These are phyloP conservation scores for Ischnura elegans DNA, from an alignment of 2,888 invertebrate genomes.

Conservation along the genomic window DNA sequence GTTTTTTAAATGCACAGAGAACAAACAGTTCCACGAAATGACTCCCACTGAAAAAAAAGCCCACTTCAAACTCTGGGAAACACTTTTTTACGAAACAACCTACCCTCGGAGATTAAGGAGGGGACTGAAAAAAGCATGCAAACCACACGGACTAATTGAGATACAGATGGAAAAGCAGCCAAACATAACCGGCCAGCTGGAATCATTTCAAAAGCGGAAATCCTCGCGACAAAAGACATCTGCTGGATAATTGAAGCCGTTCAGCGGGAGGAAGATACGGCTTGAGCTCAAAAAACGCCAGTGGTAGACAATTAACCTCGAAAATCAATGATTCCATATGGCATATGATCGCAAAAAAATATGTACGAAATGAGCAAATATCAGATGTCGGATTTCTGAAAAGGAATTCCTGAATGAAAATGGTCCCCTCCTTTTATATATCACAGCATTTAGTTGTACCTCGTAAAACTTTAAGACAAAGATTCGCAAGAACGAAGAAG, in stretches of 20 bases:
- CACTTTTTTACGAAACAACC: neutral
- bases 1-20: neutral
- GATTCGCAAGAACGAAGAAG: too few relatives aligned
- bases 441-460: too few relatives aligned
- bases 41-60: neutral
- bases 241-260: neutral
- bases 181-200: neutral
- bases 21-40: neutral
- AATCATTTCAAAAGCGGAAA: slow-evolving; percentile 20
- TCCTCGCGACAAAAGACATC: slow-evolving; percentile 24
- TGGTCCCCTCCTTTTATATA: too few relatives aligned
- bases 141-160: neutral
- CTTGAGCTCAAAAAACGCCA: neutral
- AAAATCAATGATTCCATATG: neutral
- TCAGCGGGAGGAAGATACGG: neutral
- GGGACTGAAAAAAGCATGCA: neutral
- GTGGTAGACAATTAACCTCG: neutral
- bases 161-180: neutral
- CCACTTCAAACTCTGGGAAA: neutral
- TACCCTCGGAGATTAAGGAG: neutral
- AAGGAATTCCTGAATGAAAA: too few relatives aligned
- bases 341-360: too few relatives aligned
- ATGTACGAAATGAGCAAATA: too few relatives aligned
- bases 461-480: too few relatives aligned
- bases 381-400: too few relatives aligned